These are phyloP conservation scores for Caenorhabditis wallacei DNA, from an alignment of 2,888 invertebrate genomes.

Conservation along the genomic window DNA sequence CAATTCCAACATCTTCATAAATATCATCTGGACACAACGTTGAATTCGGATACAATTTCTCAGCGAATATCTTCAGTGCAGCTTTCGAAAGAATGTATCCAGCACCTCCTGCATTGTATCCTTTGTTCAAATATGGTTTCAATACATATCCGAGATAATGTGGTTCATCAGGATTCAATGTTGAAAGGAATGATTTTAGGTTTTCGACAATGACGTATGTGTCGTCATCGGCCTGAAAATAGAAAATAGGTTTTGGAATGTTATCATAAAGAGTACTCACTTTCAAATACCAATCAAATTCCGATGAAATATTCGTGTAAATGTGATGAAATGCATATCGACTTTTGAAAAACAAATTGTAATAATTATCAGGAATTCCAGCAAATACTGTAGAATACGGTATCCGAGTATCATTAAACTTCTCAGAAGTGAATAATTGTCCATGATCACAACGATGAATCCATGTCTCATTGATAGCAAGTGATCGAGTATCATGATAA, in stretches of 20 bases:
- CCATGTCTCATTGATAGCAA: slow-evolving; percentile 77
- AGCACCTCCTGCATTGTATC: slow-evolving; percentile 79
- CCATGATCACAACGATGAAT: slow-evolving; percentile 76
- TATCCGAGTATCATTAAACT: slow-evolving; percentile 64
- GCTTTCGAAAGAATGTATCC: slow-evolving; percentile 75
- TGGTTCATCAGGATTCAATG: slow-evolving; percentile 69
- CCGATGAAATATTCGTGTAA: slow-evolving; percentile 66
- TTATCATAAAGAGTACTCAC: slow-evolving; percentile 38
- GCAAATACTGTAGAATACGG: slow-evolving; percentile 77
- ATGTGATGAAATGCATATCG: slow-evolving; percentile 74
- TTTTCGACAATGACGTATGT: slow-evolving; percentile 77
- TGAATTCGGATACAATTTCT: slow-evolving; percentile 67
- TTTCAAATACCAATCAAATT: slow-evolving; percentile 79
- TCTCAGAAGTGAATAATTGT: slow-evolving; percentile 74
- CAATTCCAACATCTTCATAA: slow-evolving; percentile 77
- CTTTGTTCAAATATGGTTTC: slow-evolving; percentile 73
- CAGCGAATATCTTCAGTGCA: slow-evolving; percentile 71
- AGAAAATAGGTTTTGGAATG: not conserved
- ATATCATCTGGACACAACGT: slow-evolving; percentile 72
- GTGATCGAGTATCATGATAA: slow-evolving; percentile 63
- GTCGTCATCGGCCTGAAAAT: slow-evolving; percentile 77
- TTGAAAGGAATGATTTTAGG: slow-evolving; percentile 65
- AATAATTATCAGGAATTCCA: slow-evolving; percentile 71
- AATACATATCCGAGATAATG: slow-evolving; percentile 75
- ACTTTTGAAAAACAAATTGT: slow-evolving; percentile 75